A percentile compares a stretch with the other conserved stretches of the same genome.
These are phyloP conservation scores for Episyrphus balteatus DNA, from an alignment of 1,140 invertebrate species.

Conservation along the genomic window DNA sequence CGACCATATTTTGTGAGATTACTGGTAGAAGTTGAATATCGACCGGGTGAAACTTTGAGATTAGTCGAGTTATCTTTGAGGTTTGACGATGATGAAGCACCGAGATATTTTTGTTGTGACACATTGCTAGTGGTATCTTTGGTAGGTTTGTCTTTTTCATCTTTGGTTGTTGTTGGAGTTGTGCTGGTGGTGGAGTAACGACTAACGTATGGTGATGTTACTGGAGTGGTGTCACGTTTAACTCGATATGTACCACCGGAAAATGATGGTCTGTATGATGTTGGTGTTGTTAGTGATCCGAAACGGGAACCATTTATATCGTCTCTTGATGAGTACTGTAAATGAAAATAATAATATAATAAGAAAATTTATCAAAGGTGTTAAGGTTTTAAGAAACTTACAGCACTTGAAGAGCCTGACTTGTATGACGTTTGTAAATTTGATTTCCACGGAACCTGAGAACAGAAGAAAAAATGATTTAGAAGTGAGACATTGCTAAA, in stretches of 20 bases:
- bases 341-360: not conserved
- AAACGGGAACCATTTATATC: conserved; percentile 21
- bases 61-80: not conserved
- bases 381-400: conserved; percentile 8
- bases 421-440: conserved; percentile 26
- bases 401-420: conserved; percentile 15
- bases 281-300: conserved; percentile 21
- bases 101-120: conserved; percentile 16
- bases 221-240: conserved; percentile 18
- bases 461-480: no score
- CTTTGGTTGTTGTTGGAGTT: not conserved
- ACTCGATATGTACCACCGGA: conserved; percentile 33
- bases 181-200: conserved; percentile 18
- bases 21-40: conserved; percentile 19
- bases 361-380: not conserved
- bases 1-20: conserved; percentile 25
- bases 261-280: conserved; percentile 30
- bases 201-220: conserved; percentile 20
- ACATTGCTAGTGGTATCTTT: conserved; percentile 9
- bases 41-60: not conserved
- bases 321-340: conserved; percentile 21
- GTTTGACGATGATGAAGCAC: no score
- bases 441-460: conserved; percentile 30
- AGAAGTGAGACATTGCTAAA: no score
- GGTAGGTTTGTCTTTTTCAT: conserved; percentile 14